phyloP scores from a whole-genome alignment of 2,113 vertebrate genomes.

The Caranx ignobilis region DNA sequence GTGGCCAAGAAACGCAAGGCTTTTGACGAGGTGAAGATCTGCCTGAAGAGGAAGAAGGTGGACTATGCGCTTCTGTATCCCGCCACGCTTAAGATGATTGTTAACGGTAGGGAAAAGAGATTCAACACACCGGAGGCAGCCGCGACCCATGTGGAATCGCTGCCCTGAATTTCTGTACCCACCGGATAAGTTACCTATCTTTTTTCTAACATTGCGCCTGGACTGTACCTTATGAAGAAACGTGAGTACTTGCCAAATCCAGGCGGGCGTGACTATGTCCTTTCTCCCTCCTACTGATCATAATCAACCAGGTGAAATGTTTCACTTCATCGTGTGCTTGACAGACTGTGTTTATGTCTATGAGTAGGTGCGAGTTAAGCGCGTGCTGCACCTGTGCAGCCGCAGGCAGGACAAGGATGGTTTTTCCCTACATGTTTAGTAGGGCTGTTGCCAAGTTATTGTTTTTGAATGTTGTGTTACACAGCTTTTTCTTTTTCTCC shows the following conservation, averaged over 20 bases:
- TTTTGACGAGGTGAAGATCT: background rate
- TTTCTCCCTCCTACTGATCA: background rate
- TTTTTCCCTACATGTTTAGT: too few relatives aligned
- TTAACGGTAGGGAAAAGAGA: background rate
- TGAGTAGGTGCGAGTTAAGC: too few relatives aligned
- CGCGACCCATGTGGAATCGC: background rate
- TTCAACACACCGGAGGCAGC: conserved; percentile 1
- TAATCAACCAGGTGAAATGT: conserved; percentile 1
- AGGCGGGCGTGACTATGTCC: background rate
- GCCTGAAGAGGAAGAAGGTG: background rate
- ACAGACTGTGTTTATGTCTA: background rate
- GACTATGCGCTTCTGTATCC: too few relatives aligned
- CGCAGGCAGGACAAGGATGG: too few relatives aligned
- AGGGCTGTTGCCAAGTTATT: too few relatives aligned
- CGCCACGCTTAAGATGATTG: background rate
- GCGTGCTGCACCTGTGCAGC: too few relatives aligned
- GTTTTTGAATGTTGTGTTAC: too few relatives aligned
- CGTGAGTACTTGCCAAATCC: background rate
- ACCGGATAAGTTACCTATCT: background rate
- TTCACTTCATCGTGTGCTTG: background rate
- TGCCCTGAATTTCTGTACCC: background rate
- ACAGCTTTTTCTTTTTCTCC: too few relatives aligned
- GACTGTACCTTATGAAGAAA: background rate
- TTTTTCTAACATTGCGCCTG: background rate
- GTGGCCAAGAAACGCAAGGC: too few relatives aligned